Base-by-base conservation (phyloP, 1,140 invertebrate species). In the Trachymyrmex cornetzi region DNA sequence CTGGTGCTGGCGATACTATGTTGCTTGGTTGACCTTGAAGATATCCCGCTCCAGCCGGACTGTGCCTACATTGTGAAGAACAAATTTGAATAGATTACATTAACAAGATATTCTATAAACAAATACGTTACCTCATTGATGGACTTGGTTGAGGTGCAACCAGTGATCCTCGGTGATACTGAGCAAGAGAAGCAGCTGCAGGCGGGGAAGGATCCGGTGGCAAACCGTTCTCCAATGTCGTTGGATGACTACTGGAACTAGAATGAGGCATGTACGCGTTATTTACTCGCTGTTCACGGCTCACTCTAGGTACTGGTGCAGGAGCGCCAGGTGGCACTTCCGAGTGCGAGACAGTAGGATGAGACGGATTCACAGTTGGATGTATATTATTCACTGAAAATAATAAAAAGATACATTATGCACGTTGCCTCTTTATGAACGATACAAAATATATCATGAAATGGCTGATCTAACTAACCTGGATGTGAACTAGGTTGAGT, bases 361-460 rank as follows among this genome's bases (percentile, higher is more conserved):
- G 95, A 53, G 93, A 93, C 30, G 94, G 93, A 84, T 95, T 94
- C 0, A 95, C 94, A 22, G 94, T 92, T 9, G 96, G 95, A 87
- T 96, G 96, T 89, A 96, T 96, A 77, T 96, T 96, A 85, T 96
- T 96, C 19, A 95, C 95, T 96, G 85, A 27, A 95, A 92, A 79
- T 34, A 90, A 90, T 63, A 72, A 3, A 69, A 1, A 50, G 5
- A n/a, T 30, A 48, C 5, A 12, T 22, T 24, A 27, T 63, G 30
- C n/a, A 7, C 27, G 1, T 19, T 53, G 19, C 12, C 4, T 24
- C 5, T 19, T 34, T 2, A 3, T 48, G 3, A 63, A 38, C 9
- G n/a, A 48, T 14, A 77, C 14, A 19, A 38, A 57, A 34, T 67
- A 24, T 89, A 48, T 50, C 19, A 16, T 9, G 3, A 44, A 22